phyloP scores from a whole-genome alignment of 2,888 invertebrate genomes.

The Microplitis deprimator region DNA sequence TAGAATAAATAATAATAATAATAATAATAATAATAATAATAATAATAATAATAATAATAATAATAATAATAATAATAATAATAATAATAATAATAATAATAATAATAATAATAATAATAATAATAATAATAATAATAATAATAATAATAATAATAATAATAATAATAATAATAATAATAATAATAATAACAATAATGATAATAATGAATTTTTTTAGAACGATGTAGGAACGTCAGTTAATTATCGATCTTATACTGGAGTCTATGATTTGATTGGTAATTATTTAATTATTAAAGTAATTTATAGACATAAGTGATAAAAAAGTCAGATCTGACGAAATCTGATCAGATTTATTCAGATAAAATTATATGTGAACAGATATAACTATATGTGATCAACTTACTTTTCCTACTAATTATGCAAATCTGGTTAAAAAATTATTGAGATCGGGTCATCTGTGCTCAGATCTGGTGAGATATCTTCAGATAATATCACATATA shows the following conservation, averaged over 20 bases:
- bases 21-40: constrained; percentile 19
- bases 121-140: constrained; percentile 17
- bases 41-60: constrained; percentile 14
- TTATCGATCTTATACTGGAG: neutral
- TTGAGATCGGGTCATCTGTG: no score
- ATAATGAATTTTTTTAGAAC: constrained; percentile 21
- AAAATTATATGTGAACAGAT: no score
- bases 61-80: constrained; percentile 11
- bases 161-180: constrained; percentile 8
- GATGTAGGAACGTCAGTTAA: neutral
- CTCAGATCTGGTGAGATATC: no score
- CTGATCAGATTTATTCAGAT: no score
- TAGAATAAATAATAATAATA: neutral
- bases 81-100: constrained; percentile 19
- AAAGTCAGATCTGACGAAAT: no score
- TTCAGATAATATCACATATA: no score
- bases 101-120: neutral
- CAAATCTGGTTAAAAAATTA: no score
- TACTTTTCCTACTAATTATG: no score
- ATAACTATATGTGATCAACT: no score
- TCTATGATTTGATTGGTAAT: neutral
- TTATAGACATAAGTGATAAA: neutral
- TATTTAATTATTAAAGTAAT: constrained; percentile 12
- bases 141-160: constrained; percentile 14
- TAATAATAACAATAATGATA: constrained; percentile 18